Evolutionary conservation across 2,797 vertebrate genomes (phyloP), one percentile per base, ranked within the genome.

Genomic region (Halcyon leucocephala): DNA sequence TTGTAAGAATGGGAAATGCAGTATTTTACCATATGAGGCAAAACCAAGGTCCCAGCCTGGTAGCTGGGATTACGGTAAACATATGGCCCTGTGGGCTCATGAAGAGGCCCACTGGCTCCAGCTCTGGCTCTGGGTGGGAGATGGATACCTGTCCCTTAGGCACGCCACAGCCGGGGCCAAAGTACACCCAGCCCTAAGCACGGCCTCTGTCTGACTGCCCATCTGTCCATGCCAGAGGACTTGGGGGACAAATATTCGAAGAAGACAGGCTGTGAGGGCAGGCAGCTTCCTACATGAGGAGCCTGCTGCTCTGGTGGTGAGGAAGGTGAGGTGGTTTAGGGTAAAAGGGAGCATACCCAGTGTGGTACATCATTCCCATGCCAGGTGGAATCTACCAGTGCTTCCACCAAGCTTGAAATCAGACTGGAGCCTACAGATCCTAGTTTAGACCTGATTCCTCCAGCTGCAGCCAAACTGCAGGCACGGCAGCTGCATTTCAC

Each of bases 51-150:
- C n/a, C 22, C 31, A 83, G 54, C 17, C 41, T 61, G 52, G 15
- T 13, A 71, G n/a, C n/a, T 49, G 20, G 16, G 9, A 2, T 44
- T 90, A 35, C 65, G 86, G 60, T 28, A 44, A 0, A 2, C 29
- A 1, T 0, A 3, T 66, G 60, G 35, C 29, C 62, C 31, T 44
- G 28, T 5, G 37, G 46, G 62, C 33, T 86, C 28, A 15, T 28
- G 35, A 37, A 28, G 57, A 57, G 19, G 16, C 11, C 49, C n/a
- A 8, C 2, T 11, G 54, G 54, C 20, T 94, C 46, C 37, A 82
- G 49, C 29, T 35, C 0, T 0, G 5, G 12, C 74, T 76, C 62
- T 65, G 46, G 21, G 18, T 3, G 1, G 18, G 31, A 0, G 4
- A 12, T 58, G 33, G 13, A 12, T 78, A 12, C 21, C 51, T 73